Percentiles rank a stretch among this genome's conserved stretches.
These are phyloP conservation scores for Hyles vespertilio DNA, from an alignment of 1,140 invertebrate species.

Conservation along the genomic window DNA sequence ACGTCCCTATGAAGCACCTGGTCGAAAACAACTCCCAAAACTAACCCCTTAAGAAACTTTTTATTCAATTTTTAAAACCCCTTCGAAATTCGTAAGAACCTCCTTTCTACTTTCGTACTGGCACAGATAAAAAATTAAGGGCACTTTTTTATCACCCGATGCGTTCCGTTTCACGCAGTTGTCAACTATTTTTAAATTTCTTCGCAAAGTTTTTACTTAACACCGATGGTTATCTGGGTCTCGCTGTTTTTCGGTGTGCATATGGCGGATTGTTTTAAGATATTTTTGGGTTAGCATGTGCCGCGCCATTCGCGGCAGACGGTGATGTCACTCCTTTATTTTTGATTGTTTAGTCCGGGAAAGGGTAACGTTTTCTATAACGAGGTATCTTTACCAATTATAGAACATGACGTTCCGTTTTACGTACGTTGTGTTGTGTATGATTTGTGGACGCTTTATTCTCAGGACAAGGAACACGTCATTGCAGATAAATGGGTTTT, in stretches of 20 bases:
- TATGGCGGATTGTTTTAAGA: constrained; percentile 66
- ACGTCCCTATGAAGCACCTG: constrained; percentile 64
- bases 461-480: constrained; percentile 1
- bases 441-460: constrained; percentile 4
- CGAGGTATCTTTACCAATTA: constrained; percentile 24
- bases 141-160: constrained; percentile 11
- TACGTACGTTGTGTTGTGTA: constrained; percentile 1
- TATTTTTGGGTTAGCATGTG: constrained; percentile 70
- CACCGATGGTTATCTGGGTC: constrained; percentile 9
- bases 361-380: constrained; percentile 57
- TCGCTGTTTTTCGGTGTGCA: constrained; percentile 57
- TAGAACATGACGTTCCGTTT: constrained; percentile 22
- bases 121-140: too few species aligned
- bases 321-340: constrained; percentile 68
- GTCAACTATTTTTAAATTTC: constrained; percentile 31
- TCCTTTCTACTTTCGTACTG: background rate
- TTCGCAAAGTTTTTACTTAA: constrained; percentile 9
- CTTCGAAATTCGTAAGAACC: constrained; percentile 56
- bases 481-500: constrained; percentile 8
- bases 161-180: constrained; percentile 24
- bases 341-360: constrained; percentile 48
- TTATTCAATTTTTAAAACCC: constrained; percentile 48
- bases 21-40: constrained; percentile 50
- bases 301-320: constrained; percentile 61
- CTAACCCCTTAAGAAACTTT: constrained; percentile 44